Evolutionary conservation across 2,113 vertebrate species (phyloP).

Genomic region (Oreocharis arfaki): DNA sequence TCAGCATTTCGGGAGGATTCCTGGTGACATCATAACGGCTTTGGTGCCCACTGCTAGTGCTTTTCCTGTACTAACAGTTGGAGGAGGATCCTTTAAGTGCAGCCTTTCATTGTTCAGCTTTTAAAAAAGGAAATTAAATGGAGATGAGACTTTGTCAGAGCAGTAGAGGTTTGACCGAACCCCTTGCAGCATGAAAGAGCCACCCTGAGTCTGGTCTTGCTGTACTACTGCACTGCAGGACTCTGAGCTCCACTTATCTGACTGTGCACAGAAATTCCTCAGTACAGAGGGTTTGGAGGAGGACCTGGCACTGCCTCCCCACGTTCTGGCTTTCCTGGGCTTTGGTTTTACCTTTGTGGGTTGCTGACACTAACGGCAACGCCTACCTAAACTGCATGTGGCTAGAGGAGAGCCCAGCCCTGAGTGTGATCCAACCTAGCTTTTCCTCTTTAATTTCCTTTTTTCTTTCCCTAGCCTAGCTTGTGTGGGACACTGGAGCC

Average conservation of each 20-base stretch:
- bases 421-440: slow-evolving; percentile 54
- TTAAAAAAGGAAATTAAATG: slow-evolving; percentile 58
- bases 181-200: not conserved
- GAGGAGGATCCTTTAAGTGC: not conserved
- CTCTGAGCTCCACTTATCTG: not conserved
- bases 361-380: not conserved
- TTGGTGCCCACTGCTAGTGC: slow-evolving; percentile 71
- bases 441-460: slow-evolving; percentile 78
- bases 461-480: slow-evolving; percentile 80
- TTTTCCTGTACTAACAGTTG: slow-evolving; percentile 34
- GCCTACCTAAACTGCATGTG: slow-evolving; percentile 55
- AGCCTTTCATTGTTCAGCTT: not conserved
- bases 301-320: not conserved
- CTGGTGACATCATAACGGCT: slow-evolving; percentile 74
- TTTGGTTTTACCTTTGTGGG: not conserved
- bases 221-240: not conserved
- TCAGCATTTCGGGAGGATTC: not conserved
- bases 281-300: not conserved
- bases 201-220: slow-evolving; percentile 9
- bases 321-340: not conserved
- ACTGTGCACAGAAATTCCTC: not conserved
- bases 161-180: not conserved
- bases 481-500: slow-evolving; percentile 81
- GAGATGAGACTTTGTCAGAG: slow-evolving; percentile 16
- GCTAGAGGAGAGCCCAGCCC: slow-evolving; percentile 53